Base-by-base conservation (phyloP, 2,113 vertebrate species). In the Mionectes macconnelli region DNA sequence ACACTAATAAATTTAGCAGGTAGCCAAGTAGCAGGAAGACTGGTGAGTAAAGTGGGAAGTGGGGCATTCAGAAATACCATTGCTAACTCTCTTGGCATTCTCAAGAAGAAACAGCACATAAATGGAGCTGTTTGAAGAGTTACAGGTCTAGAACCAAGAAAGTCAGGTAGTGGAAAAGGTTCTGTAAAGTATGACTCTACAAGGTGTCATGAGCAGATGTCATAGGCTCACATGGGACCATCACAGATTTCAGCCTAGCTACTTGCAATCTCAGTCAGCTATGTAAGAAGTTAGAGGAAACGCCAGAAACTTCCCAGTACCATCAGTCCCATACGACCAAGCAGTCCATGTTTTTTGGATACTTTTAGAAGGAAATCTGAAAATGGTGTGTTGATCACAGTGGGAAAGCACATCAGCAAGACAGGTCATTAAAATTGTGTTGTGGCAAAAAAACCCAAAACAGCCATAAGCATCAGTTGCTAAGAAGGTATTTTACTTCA, bases 361-460 rank as follows among this genome's bases (percentile, higher is more conserved):
- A 40, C 14, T 33, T 8, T 0, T 15, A 44, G 7, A 13, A 59
- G 20, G 21, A 27, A 79, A 64, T 45, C 33, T 35, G 17, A 81
- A 93, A 91, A 92, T 50, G 70, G n/a, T 25, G 18, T 28, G 14
- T 12, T 74, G 42, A 67, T 52, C 27, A 42, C 22, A 40, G 28
- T 33, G 27, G 39, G 35, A 78, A 47, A 78, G 6, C 39, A 42
- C 1, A 1, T 56, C 68, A 42, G 9, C 7, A 10, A 33, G 14
- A 22, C 0, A 2, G 20, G 3, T 23, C 50, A 50, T 84, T 70
- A 86, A 74, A 91, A 42, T 4, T 31, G 8, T 55, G 8, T 37
- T 68, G 27, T 47, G 14, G n/a, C 13, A 49, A 68, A 84, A 90
- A 55, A 33, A 0, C 0, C 0, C 6, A 16, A 4, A 56, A 24